Evolutionary conservation across 2,888 invertebrate species (phyloP), one percentile per base, ranked within the genome.

Genomic region (Synanthedon formicaeformis): DNA sequence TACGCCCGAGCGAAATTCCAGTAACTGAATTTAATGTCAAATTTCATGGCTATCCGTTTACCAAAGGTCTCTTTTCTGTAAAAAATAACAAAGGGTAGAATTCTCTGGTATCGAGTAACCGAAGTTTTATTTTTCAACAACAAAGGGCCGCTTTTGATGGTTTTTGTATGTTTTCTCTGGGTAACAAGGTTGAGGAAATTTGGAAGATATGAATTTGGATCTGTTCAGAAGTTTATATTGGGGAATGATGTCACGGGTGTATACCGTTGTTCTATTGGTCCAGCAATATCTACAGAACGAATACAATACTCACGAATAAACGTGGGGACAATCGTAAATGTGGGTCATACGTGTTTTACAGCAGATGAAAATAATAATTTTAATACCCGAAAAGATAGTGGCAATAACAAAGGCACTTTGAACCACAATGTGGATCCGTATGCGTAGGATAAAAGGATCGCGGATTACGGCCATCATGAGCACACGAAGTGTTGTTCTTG

Each of bases 401-500:
- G 45, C 45, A 45, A 45, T 45, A 45, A 45, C 45, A 45, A 45
- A 45, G 12, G 45, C 18, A 49, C 49, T 16, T 16, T 12, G 12
- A 18, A 16, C 49, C 16, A 49, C 49, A 49, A 49, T 49, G 16
- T 16, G 23, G 4, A 69, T 67, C 65, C 66, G 64, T 52, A 52
- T 62, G 60, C 59, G 62, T 62, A 62, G 70, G 70, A 79, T 74
- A 71, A 78, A 78, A 78, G 73, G 70, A 69, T 71, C 69, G 71
- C 61, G 70, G 73, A 79, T 75, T 74, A 75, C 68, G 61, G 67
- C 69, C 73, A 77, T 81, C 78, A 81, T 77, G 75, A 78, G 75
- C 75, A 70, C 71, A 74, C 71, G 66, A 73, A 79, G 76, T 81
- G 83, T 74, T 81, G 73, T 80, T 79, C 80, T 77, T 78, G 75